A percentile compares a stretch with the other conserved stretches of the same genome.
phyloP scores from a whole-genome alignment of 2,797 vertebrate species.

The Rhadinocentrus ornatus region DNA sequence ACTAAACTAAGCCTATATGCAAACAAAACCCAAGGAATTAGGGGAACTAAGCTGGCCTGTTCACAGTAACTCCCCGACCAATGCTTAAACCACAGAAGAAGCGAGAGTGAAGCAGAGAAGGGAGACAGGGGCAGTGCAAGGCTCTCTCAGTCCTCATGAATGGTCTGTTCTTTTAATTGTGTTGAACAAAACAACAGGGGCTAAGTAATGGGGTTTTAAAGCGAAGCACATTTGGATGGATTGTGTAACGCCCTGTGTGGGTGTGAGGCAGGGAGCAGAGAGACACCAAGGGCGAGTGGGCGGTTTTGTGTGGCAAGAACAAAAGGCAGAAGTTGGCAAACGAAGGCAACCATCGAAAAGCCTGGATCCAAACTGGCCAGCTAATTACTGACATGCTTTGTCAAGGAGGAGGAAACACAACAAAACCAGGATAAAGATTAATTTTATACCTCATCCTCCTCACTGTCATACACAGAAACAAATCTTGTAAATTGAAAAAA shows the following conservation, averaged over 20 bases:
- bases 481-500: constrained; percentile 83
- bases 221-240: constrained; percentile 80
- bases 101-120: constrained; percentile 56
- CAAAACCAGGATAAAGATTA: constrained; percentile 83
- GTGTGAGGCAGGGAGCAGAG: constrained; percentile 76
- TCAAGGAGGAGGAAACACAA: constrained; percentile 75
- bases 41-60: constrained; percentile 74
- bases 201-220: constrained; percentile 85
- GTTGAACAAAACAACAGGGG: constrained; percentile 82
- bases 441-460: constrained; percentile 81
- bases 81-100: constrained; percentile 55
- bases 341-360: constrained; percentile 73
- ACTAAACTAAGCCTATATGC: constrained; percentile 81
- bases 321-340: constrained; percentile 83
- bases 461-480: constrained; percentile 74
- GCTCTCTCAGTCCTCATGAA: constrained; percentile 78
- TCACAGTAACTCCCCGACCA: constrained; percentile 70
- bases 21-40: constrained; percentile 84
- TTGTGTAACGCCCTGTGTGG: constrained; percentile 84
- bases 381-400: constrained; percentile 85
- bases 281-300: constrained; percentile 76
- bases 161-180: constrained; percentile 83
- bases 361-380: constrained; percentile 81
- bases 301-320: constrained; percentile 80
- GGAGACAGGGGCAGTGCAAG: constrained; percentile 48